Percentiles rank a stretch among this genome's conserved stretches.
Conservation (phyloP, 2,113 vertebrate species). For the Danionella cerebrum region DNA sequence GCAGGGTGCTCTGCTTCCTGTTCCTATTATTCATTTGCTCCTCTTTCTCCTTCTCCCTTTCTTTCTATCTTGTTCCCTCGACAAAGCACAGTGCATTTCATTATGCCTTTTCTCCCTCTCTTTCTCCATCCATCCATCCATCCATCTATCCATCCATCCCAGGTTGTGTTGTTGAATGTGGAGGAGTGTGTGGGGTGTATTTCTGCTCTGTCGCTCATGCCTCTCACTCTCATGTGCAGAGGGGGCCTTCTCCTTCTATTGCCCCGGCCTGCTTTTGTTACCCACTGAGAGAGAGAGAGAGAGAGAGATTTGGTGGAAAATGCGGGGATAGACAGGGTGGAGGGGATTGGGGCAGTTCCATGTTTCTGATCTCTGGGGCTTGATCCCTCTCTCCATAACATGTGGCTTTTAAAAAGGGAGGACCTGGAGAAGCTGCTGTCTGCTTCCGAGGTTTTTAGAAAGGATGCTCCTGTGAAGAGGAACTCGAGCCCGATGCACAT, state of each 20-base stretch:
- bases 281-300: conserved; percentile 15
- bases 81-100: neutral
- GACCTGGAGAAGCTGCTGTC: too few species aligned
- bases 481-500: too few species aligned
- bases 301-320: conserved; percentile 48
- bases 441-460: neutral
- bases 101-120: conserved; percentile 41
- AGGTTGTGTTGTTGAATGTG: conserved; percentile 74
- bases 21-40: conserved; percentile 3
- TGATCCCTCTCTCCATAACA: conserved; percentile 66
- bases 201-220: conserved; percentile 95
- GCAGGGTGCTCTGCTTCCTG: neutral
- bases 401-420: conserved; percentile 34
- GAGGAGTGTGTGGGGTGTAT: conserved; percentile 75
- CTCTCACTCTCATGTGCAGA: conserved; percentile 71
- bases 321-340: conserved; percentile 30
- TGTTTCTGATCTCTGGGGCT: conserved; percentile 71
- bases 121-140: conserved; percentile 53
- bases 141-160: conserved; percentile 51
- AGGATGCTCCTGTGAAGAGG: conserved; percentile 4
- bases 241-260: conserved; percentile 39
- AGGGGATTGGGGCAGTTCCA: conserved; percentile 44
- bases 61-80: neutral
- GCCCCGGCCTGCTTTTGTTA: conserved; percentile 43
- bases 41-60: neutral